phyloP scores from a whole-genome alignment of 2,888 invertebrate species.

The Alentia gelatinosa region DNA sequence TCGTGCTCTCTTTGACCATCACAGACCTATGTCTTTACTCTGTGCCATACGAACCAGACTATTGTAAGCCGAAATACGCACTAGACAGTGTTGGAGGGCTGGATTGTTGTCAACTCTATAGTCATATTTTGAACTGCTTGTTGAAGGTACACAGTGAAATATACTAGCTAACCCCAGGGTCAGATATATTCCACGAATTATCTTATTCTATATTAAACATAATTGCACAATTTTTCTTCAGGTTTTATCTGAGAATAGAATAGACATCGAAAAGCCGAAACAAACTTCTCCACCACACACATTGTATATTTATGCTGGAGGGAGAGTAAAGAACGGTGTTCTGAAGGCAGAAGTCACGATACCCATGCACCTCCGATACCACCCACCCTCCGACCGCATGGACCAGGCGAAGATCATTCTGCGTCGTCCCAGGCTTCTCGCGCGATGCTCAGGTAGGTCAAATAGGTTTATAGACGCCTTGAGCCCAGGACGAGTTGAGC shows the following conservation, averaged over 20 bases:
- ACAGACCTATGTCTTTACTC: too few relatives aligned
- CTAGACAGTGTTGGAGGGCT: neutral
- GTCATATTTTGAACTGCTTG: neutral
- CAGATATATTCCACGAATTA: too few relatives aligned
- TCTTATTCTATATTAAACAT: neutral
- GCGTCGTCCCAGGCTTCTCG: neutral
- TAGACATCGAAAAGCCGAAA: constrained; percentile 32
- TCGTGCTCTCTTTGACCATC: too few relatives aligned
- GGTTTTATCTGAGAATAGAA: neutral
- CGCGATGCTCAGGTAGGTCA: neutral
- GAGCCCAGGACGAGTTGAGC: too few relatives aligned
- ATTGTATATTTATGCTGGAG: neutral
- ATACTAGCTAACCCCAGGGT: neutral
- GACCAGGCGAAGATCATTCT: neutral
- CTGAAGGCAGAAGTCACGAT: constrained; percentile 33
- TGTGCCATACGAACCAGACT: too few relatives aligned
- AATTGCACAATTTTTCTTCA: neutral
- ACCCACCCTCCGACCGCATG: neutral
- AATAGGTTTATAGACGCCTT: neutral
- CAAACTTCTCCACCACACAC: neutral
- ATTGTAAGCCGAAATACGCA: neutral
- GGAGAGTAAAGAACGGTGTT: too few relatives aligned
- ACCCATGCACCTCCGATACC: constrained; percentile 51
- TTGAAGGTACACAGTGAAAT: neutral
- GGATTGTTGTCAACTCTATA: neutral